Conservation (phyloP, 2,888 invertebrate species). For the Carcina quercana region DNA sequence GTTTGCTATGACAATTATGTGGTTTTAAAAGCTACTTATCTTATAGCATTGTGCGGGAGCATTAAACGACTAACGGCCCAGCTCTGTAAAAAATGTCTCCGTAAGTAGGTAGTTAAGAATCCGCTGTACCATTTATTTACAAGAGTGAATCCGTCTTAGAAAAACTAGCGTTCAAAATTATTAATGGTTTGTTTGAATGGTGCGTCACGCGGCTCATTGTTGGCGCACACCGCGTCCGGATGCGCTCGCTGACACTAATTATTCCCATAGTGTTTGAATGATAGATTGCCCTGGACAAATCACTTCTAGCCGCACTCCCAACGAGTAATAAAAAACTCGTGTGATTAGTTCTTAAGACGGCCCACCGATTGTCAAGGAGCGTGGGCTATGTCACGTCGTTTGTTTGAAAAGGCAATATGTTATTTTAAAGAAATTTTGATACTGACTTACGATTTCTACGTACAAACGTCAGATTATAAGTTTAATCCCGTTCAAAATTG, state of each 20-base stretch:
- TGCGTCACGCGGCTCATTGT: constrained; percentile 66
- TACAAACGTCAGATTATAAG: constrained; percentile 47
- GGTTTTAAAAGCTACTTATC: no score
- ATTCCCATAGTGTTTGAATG: constrained; percentile 71
- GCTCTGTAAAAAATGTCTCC: constrained; percentile 56
- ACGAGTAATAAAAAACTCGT: constrained; percentile 58
- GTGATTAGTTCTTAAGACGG: constrained; percentile 56
- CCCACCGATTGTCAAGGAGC: constrained; percentile 48
- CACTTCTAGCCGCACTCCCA: constrained; percentile 58
- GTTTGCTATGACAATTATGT: no score
- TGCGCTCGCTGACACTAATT: constrained; percentile 72
- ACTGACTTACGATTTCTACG: constrained; percentile 35
- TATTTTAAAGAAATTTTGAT: constrained; percentile 39
- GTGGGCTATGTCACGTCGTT: constrained; percentile 46
- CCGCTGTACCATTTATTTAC: constrained; percentile 68
- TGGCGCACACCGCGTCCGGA: constrained; percentile 62
- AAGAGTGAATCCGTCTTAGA: constrained; percentile 66
- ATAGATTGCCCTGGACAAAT: constrained; percentile 72
- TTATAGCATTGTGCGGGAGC: no score
- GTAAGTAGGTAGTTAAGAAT: constrained; percentile 70
- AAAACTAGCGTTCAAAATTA: constrained; percentile 69
- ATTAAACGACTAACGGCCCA: constrained; percentile 47
- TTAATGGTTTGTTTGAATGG: constrained; percentile 73
- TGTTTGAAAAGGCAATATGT: constrained; percentile 54
- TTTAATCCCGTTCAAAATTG: constrained; percentile 48